Evolutionary conservation across 2,113 vertebrate species (phyloP).

Genomic region (Entelurus aequoreus): DNA sequence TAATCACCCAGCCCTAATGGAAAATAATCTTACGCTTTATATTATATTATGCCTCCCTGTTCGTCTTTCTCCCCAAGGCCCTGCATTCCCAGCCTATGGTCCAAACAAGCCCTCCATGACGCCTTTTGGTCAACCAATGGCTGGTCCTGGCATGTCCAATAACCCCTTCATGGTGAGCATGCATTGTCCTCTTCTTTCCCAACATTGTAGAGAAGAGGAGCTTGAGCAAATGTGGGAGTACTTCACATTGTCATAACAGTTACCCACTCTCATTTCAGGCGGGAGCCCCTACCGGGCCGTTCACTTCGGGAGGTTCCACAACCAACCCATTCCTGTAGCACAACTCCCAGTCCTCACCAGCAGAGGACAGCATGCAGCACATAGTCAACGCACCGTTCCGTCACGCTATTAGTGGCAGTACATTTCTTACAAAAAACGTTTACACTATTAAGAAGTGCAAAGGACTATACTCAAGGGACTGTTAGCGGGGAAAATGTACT

Average conservation of each 20-base stretch:
- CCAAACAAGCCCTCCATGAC: conserved; percentile 88
- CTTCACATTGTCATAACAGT: neutral
- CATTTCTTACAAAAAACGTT: conserved; percentile 71
- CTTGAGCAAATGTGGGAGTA: neutral
- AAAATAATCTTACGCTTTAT: neutral
- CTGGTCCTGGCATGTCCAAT: conserved; percentile 85
- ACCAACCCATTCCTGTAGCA: conserved; percentile 98
- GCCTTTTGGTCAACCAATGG: conserved; percentile 83
- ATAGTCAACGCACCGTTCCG: conserved; percentile 83
- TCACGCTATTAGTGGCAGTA: conserved; percentile 79
- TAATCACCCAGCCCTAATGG: no score
- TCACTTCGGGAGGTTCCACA: conserved; percentile 85
- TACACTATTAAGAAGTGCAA: conserved; percentile 67
- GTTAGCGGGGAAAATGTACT: conserved; percentile 38
- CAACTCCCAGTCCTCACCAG: conserved; percentile 73
- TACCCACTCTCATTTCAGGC: conserved; percentile 67
- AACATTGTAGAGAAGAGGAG: neutral
- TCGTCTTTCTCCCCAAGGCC: conserved; percentile 67
- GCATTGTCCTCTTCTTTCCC: neutral
- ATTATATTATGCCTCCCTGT: neutral
- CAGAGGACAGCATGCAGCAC: conserved; percentile 81
- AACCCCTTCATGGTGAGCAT: conserved; percentile 95
- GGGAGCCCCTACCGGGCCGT: conserved; percentile 84
- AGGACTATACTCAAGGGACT: conserved; percentile 75
- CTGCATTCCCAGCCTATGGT: conserved; percentile 87